Percentiles rank a stretch among this genome's conserved stretches.
Evolutionary conservation across 2,888 invertebrate species (phyloP).

Genomic region (Celastrina argiolus): DNA sequence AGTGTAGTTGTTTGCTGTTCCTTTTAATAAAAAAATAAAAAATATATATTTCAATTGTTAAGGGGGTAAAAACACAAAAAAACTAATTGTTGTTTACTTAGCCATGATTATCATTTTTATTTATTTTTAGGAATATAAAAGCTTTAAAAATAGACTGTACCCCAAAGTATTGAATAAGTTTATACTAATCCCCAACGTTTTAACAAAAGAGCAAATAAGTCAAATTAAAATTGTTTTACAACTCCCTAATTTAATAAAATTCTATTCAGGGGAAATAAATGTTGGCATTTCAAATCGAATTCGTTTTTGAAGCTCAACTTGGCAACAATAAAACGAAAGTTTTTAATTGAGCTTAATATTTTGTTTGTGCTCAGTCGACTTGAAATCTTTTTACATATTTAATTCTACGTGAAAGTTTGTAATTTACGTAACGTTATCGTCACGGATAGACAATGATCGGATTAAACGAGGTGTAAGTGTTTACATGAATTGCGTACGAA

Average conservation of each 20-base stretch:
- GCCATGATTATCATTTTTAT: too few species aligned
- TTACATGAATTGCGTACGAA: background rate
- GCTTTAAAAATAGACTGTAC: too few species aligned
- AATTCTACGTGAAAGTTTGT: background rate
- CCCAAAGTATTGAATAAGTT: background rate
- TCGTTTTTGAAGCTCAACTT: background rate
- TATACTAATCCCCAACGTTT: background rate
- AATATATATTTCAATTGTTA: too few species aligned
- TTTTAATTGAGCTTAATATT: conserved; percentile 18
- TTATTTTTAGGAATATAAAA: too few species aligned
- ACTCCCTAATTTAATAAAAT: background rate
- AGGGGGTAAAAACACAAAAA: too few species aligned
- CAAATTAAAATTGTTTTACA: background rate
- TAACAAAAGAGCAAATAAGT: background rate
- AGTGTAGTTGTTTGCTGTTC: too few species aligned
- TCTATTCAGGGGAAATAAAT: conserved; percentile 2
- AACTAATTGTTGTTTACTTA: too few species aligned
- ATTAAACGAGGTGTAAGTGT: background rate
- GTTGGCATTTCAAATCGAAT: conserved; percentile 1
- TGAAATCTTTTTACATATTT: background rate
- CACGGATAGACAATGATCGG: background rate
- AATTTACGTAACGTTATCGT: background rate
- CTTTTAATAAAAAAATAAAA: too few species aligned
- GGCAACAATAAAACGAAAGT: background rate
- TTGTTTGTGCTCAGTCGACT: conserved; percentile 4